Base-by-base conservation (phyloP, 2,888 invertebrate species). In the Apotomis turbidana region DNA sequence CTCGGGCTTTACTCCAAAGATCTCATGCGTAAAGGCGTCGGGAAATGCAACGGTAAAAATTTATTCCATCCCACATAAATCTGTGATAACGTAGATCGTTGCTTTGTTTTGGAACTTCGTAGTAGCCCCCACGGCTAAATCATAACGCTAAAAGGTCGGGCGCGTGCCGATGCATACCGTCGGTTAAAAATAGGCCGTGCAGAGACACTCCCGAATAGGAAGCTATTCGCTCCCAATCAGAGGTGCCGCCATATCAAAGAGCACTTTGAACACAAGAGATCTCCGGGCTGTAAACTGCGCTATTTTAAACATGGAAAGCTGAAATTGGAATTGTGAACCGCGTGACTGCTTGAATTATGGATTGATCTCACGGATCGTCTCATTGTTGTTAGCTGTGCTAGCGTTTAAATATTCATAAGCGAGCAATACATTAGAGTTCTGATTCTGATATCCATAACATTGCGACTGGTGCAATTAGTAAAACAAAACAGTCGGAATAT, bases 121-220 rank as follows among this genome's bases (percentile, higher is more conserved):
- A 55, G 64, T 41, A 27, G 81, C 85, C 82, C 81, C 78, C 82
- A 79, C 78, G 80, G 84, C 86, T 84, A 88, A 88, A 88, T 90
- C 87, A 88, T 87, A 90, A 86, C 81, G 79, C 81, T 77, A 81
- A 84, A 84, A 87, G 85, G 86, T 85, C 85, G 86, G 77, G 81
- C 84, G 85, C 89, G 91, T 90, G 90, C 86, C 87, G 84, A 76
- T 84, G 89, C 90, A 89, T 89, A 82, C 85, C 83, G 79, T 78
- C 77, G 74, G 81, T 77, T 88, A 90, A 89, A 92, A 91, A 92
- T 92, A 92, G 87, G 81, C 80, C 79, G 80, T 78, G 81, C 81
- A 80, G 85, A 88, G 90, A 89, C 89, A 88, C 86, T 88, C 87
- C 89, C 87, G 79, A 89, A 89, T 89, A 88, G 88, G 90, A 88